Evolutionary conservation across 2,113 vertebrate genomes (phyloP).

Genomic region (Corythornis cristatus): DNA sequence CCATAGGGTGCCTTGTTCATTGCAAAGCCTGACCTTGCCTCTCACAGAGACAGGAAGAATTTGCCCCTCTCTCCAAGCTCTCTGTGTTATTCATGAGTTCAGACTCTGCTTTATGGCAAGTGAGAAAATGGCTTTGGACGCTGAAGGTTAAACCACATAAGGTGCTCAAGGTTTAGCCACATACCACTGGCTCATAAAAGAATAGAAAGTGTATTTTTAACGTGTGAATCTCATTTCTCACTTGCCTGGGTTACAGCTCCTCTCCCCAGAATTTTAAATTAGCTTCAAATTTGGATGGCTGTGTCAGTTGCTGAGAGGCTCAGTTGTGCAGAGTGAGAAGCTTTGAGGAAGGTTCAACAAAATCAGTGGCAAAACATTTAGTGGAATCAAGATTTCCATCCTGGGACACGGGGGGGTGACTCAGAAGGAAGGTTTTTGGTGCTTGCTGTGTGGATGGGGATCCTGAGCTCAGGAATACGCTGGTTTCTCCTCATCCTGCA

Average conservation of each 20-base stretch:
- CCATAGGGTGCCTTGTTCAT: fast-evolving
- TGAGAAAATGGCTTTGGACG: background rate
- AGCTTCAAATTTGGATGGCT: background rate
- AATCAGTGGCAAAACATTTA: background rate
- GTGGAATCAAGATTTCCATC: background rate
- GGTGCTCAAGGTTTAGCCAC: background rate
- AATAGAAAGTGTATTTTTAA: background rate
- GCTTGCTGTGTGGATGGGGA: background rate
- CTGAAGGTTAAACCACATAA: background rate
- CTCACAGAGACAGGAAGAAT: background rate
- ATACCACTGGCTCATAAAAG: background rate
- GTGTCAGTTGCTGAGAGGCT: background rate
- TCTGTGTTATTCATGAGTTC: background rate
- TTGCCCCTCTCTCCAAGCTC: background rate
- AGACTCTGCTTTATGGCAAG: background rate
- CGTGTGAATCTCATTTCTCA: background rate
- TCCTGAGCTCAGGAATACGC: background rate
- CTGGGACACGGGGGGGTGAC: fast-evolving
- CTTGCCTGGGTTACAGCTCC: background rate
- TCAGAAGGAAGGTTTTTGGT: background rate
- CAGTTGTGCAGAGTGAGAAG: background rate
- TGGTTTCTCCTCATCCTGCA: background rate
- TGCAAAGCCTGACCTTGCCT: background rate
- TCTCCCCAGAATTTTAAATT: background rate
- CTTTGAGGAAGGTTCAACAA: background rate